Conservation (phyloP, 2,888 invertebrate genomes). For the Spilarctia lutea region DNA sequence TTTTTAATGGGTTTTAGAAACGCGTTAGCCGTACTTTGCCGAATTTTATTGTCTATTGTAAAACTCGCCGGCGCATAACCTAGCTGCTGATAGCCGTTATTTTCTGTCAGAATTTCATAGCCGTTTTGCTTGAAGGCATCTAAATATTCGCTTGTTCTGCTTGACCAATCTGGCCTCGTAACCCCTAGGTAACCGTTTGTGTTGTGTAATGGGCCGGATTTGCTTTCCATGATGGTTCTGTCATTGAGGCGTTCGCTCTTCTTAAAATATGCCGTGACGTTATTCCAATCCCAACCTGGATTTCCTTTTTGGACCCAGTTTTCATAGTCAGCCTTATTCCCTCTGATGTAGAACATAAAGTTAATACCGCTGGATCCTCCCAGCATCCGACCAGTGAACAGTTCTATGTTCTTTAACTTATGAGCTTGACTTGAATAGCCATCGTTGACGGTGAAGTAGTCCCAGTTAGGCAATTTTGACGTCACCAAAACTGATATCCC, state of each 20-base stretch:
- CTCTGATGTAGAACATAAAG: conserved; percentile 89
- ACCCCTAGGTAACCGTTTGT: conserved; percentile 60
- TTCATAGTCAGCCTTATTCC: conserved; percentile 88
- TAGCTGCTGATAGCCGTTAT: conserved; percentile 57
- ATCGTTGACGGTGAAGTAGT: conserved; percentile 61
- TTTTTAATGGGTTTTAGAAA: conserved; percentile 56
- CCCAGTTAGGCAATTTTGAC: conserved; percentile 61
- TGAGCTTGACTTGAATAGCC: conserved; percentile 60
- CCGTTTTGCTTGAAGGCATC: conserved; percentile 61
- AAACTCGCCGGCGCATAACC: conserved; percentile 56
- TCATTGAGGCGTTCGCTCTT: conserved; percentile 62
- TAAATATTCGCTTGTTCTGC: conserved; percentile 66
- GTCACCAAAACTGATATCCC: conserved; percentile 59
- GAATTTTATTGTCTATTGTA: conserved; percentile 52
- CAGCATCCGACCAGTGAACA: conserved; percentile 86
- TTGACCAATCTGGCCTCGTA: conserved; percentile 61
- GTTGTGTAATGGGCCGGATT: conserved; percentile 58
- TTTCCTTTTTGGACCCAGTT: conserved; percentile 86
- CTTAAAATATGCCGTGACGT: conserved; percentile 62
- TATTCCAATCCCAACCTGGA: conserved; percentile 68
- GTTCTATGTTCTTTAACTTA: conserved; percentile 49
- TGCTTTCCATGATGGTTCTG: conserved; percentile 50
- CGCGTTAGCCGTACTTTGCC: conserved; percentile 55
- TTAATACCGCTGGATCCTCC: conserved; percentile 90
- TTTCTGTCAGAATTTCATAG: conserved; percentile 53